Conservation (phyloP, 2,797 vertebrate species). For the Acipenser transmontanus region DNA sequence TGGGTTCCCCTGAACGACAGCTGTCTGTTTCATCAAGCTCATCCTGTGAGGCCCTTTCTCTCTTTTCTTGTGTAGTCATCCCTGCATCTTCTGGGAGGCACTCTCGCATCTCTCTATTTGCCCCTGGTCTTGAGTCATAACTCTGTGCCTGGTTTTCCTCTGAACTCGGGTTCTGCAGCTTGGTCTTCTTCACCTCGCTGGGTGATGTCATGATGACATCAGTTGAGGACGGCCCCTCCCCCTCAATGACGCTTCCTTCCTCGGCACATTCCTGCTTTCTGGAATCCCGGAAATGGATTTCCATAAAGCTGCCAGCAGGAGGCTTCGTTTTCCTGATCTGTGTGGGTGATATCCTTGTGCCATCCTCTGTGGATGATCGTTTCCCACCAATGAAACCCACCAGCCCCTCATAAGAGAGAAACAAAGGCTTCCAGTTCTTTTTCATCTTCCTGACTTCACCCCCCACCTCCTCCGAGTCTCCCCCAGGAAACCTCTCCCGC, state of each 20-base stretch:
- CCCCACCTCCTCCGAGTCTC: slow-evolving; percentile 3
- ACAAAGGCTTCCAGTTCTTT: neutral
- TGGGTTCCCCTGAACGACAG: neutral
- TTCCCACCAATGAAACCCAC: slow-evolving; percentile 3
- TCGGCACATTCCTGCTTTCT: neutral
- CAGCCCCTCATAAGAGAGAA: slow-evolving; percentile 1
- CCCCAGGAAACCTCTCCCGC: slow-evolving; percentile 1
- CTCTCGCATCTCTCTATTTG: too few species aligned
- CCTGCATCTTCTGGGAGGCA: neutral
- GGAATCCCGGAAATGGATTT: slow-evolving; percentile 11
- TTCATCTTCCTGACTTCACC: neutral
- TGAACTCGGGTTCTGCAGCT: neutral
- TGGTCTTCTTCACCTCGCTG: neutral
- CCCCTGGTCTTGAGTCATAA: neutral
- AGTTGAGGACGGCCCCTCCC: neutral
- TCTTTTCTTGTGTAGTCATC: neutral
- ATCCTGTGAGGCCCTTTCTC: neutral
- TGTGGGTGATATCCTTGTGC: neutral
- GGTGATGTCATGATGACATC: neutral
- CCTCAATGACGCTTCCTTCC: neutral
- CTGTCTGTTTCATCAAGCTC: neutral
- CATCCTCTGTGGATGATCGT: slow-evolving; percentile 6
- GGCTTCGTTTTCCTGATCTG: slow-evolving; percentile 3
- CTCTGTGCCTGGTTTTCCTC: neutral
- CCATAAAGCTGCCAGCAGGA: neutral